These are phyloP conservation scores for Brachionus angularis DNA, from an alignment of 1,140 invertebrate species.

Conservation along the genomic window DNA sequence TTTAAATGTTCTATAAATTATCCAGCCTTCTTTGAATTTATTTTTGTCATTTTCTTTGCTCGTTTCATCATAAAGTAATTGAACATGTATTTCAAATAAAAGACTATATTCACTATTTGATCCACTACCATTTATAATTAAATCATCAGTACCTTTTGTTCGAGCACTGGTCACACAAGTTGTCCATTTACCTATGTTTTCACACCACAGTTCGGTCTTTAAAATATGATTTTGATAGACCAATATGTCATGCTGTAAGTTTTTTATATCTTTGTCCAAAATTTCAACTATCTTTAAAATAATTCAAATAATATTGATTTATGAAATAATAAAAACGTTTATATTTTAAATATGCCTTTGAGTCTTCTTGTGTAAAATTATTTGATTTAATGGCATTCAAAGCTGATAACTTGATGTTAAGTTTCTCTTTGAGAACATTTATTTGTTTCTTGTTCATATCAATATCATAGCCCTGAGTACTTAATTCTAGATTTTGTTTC, in stretches of 20 bases:
- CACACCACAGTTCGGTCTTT: constrained; percentile 80
- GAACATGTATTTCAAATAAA: constrained; percentile 75
- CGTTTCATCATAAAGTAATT: constrained; percentile 65
- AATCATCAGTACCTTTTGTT: not conserved
- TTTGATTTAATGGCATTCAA: not conserved
- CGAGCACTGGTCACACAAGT: constrained; percentile 74
- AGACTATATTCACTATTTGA: constrained; percentile 68
- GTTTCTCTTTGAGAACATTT: constrained; percentile 10
- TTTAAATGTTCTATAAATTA: constrained; percentile 72
- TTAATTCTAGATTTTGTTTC: too few species aligned
- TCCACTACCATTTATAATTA: constrained; percentile 8
- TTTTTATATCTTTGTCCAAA: constrained; percentile 74
- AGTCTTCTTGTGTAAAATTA: not conserved
- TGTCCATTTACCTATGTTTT: constrained; percentile 77
- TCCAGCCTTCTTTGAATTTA: constrained; percentile 63
- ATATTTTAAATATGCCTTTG: constrained; percentile 4
- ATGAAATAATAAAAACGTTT: not conserved
- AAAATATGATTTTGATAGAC: constrained; percentile 75
- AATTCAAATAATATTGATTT: not conserved
- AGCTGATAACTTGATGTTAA: constrained; percentile 33
- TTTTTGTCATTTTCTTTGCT: constrained; percentile 44
- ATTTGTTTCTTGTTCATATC: not conserved
- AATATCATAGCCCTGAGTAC: too few species aligned
- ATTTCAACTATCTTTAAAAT: constrained; percentile 49
- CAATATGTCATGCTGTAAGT: constrained; percentile 70